Evolutionary conservation across 2,797 vertebrate species (phyloP).

Genomic region (Menidia menidia): DNA sequence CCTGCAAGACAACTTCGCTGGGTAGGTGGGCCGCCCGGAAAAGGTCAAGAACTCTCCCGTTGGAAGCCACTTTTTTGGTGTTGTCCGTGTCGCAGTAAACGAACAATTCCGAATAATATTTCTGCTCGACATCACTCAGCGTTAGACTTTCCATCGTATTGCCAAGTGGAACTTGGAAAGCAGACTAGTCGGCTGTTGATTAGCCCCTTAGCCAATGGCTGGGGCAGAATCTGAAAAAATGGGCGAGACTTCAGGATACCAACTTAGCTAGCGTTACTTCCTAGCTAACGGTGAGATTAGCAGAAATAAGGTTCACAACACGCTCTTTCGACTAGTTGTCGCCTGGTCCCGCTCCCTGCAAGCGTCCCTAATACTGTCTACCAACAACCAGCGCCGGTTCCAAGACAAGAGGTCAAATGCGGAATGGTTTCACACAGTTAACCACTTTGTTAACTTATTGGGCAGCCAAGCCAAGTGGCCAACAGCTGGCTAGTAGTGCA

Average conservation of each 20-base stretch:
- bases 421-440: conserved; percentile 48
- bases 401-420: conserved; percentile 11
- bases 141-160: conserved; percentile 94
- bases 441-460: conserved; percentile 68
- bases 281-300: conserved; percentile 67
- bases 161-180: conserved; percentile 36
- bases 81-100: conserved; percentile 97
- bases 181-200: conserved; percentile 60
- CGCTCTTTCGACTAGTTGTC: conserved; percentile 37
- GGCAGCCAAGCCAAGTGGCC: conserved; percentile 63
- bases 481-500: conserved; percentile 70
- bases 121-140: conserved; percentile 95
- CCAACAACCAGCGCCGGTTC: not conserved
- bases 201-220: conserved; percentile 67
- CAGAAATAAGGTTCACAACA: conserved; percentile 47
- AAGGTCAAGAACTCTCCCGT: conserved; percentile 94
- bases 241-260: conserved; percentile 76
- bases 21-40: conserved; percentile 97
- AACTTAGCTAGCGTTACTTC: conserved; percentile 67
- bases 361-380: conserved; percentile 13
- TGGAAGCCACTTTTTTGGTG: conserved; percentile 96
- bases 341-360: conserved; percentile 12
- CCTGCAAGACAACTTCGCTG: conserved; percentile 95
- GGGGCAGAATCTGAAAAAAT: conserved; percentile 69
- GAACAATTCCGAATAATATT: conserved; percentile 97